Base-by-base conservation (phyloP, 1,140 invertebrate genomes). In the Contarinia nasturtii region DNA sequence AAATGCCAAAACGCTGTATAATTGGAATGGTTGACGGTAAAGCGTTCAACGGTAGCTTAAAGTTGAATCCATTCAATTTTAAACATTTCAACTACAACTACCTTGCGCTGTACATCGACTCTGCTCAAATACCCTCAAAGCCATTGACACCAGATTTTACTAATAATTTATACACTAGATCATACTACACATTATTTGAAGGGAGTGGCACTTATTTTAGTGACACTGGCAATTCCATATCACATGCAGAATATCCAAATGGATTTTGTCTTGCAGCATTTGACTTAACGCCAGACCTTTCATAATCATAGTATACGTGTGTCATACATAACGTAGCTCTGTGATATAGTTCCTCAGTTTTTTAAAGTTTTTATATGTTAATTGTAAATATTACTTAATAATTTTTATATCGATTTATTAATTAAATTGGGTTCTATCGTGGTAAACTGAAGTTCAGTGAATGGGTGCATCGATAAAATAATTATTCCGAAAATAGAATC, bases 11-110 rank as follows among this genome's bases (percentile, higher is more conserved):
- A 53, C 46, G 56, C 48, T 56, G 65, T 41, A 58, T 65, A 49
- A 34, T 64, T 17, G 58, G 59, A 19, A 63, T 69, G 52, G 57
- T 65, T n/a, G 44, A 56, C 41, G 63, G 64, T 52, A 46, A 49
- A 48, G 57, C 59, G 7, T 67, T 62, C 47, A 67, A 65, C 48
- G 64, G 65, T 17, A 52, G 52, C 50, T 48, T 48, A 21, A 50
- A 15, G 15, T 42, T 50, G 19, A 67, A 67, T 49, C 63, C 64
- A 1, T 66, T 59, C 48, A 57, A 61, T 52, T 66, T 67, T 53
- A 44, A 59, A 50, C 51, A 63, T 53, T 58, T 52, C 53, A 38
- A 49, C 20, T 48, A 65, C 10, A 61, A 60, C 45, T 54, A 54
- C 51, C 50, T 65, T 18, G 51, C 53, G 33, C 48, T 65, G 44